phyloP scores from a whole-genome alignment of 2,888 invertebrate species.

The Chymomyza fuscimana region DNA sequence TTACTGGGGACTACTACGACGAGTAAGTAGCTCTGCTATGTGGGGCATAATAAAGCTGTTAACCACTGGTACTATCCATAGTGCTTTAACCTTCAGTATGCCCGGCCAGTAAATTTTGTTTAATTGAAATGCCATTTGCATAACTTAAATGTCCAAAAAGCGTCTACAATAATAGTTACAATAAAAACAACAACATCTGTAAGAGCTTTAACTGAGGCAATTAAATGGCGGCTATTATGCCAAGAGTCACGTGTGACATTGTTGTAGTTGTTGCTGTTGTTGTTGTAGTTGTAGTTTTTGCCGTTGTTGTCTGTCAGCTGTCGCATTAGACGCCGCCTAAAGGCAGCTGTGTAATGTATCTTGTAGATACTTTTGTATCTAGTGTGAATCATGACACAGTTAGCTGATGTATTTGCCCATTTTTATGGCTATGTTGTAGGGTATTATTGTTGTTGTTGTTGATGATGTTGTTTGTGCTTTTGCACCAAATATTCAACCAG shows the following conservation, averaged over 20 bases:
- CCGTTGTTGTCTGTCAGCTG: constrained; percentile 19
- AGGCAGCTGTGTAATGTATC: constrained; percentile 29
- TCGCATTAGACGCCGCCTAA: constrained; percentile 46
- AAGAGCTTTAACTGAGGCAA: constrained; percentile 10
- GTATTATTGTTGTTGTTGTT: constrained; percentile 9
- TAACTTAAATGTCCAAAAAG: constrained; percentile 37
- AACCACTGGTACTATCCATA: constrained; percentile 33
- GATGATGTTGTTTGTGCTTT: not conserved
- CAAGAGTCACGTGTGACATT: constrained; percentile 55
- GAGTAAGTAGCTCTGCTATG: not conserved
- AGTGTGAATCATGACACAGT: constrained; percentile 64
- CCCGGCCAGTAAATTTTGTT: constrained; percentile 53
- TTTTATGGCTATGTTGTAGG: constrained; percentile 22
- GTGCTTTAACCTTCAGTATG: constrained; percentile 45
- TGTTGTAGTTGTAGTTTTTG: not conserved
- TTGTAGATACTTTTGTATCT: constrained; percentile 15
- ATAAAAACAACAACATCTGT: constrained; percentile 25
- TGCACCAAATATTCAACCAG: constrained; percentile 34
- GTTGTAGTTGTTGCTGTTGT: not conserved
- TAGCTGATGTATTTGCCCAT: constrained; percentile 22
- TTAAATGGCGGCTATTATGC: constrained; percentile 46
- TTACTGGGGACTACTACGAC: not conserved
- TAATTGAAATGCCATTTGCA: constrained; percentile 72
- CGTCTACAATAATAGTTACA: constrained; percentile 22
- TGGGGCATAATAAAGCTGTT: constrained; percentile 41